A percentile compares a stretch with the other conserved stretches of the same genome.
phyloP scores from a whole-genome alignment of 2,797 vertebrate genomes.

The Melopsittacus undulatus region DNA sequence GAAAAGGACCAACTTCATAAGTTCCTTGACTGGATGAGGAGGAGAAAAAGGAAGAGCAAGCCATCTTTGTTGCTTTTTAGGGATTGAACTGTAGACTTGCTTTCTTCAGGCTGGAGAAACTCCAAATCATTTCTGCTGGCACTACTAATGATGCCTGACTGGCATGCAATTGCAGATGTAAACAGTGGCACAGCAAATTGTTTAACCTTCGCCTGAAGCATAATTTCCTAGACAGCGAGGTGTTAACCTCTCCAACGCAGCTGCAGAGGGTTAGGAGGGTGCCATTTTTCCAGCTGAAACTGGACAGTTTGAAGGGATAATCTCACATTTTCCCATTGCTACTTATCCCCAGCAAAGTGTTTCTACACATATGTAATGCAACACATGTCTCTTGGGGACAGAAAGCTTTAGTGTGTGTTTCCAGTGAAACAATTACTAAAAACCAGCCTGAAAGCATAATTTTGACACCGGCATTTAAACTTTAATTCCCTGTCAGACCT shows the following conservation, averaged over 20 bases:
- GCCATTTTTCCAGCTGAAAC: not conserved
- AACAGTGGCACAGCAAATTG: not conserved
- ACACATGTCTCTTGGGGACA: not conserved
- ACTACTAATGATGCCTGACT: not conserved
- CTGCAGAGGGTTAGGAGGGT: not conserved
- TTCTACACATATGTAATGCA: not conserved
- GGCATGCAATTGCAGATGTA: not conserved
- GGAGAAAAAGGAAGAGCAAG: not conserved
- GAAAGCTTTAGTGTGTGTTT: not conserved
- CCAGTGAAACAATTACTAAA: not conserved
- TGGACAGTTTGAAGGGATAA: not conserved
- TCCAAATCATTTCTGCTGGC: not conserved
- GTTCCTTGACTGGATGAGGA: constrained; percentile 31
- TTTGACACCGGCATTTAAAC: not conserved
- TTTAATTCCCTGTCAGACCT: not conserved
- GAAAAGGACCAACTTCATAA: constrained; percentile 3
- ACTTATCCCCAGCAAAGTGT: not conserved
- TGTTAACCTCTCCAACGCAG: not conserved
- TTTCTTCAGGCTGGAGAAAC: not conserved
- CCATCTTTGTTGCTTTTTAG: not conserved
- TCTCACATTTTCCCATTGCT: not conserved
- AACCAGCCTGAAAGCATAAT: not conserved
- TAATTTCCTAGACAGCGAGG: not conserved
- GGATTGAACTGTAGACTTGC: not conserved
- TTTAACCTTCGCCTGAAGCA: not conserved